Base-by-base conservation (phyloP, 2,888 invertebrate genomes). In the Agrilus biguttatus region DNA sequence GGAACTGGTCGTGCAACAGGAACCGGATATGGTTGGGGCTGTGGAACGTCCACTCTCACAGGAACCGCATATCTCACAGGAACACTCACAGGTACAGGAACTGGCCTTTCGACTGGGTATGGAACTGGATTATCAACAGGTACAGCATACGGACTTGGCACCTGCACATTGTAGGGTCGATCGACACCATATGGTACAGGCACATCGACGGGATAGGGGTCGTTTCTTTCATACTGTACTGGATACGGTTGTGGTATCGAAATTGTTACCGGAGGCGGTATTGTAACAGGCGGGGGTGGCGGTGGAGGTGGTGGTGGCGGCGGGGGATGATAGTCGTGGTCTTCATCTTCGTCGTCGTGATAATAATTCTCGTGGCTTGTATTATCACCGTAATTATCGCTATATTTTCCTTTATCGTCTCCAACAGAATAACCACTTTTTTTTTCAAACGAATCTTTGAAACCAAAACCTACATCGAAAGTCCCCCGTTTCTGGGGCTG, bases 1-100 rank as follows among this genome's bases (percentile, higher is more conserved):
- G 70, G 62, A 5, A 69, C 66, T 42, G 71, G 68, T 46, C 68
- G 66, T 39, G 67, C 65, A 2, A 71, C 61, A 23, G 67, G 65
- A 14, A 70, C 69, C 12, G 66, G 59, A 32, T 55, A 54, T 35
- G 62, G 66, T 47, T 59, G 59, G 37, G 63, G 62, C 35, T 65
- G 58, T 17, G 58, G 51, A 42, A 61, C 58, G 45, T 57, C 57
- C 28, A 59, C 56, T 41, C 60, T 62, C n/a, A 60, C 60, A 33
- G 61, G 57, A 12, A 62, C 59, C 14, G 59, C 52, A 42, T 62
- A 59, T 49, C 54, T 63, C 8, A 69, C 65, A 49, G 68, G 67
- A 40, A 70, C 68, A 62, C 61, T 56, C 23, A 62, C 63, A 49
- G 57, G 65, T 12, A 51, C 49, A 21, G 58, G 56, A 8, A 56